Evolutionary conservation across 1,140 invertebrate genomes (phyloP), one percentile per base, ranked within the genome.

Genomic region (Drosophila paulistorum): DNA sequence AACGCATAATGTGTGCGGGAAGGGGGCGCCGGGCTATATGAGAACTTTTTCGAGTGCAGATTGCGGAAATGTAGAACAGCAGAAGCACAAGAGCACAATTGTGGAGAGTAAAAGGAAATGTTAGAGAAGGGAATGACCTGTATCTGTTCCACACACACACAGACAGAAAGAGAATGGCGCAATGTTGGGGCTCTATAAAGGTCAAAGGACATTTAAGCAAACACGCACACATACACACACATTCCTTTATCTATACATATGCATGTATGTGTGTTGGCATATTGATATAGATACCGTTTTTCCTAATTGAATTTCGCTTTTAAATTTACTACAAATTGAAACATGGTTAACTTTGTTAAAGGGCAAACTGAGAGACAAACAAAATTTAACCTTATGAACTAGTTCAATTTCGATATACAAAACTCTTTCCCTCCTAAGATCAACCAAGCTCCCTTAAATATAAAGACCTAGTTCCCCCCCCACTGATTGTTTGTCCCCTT

Each of bases 151-250:
- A 26, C 14, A 30, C 59, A 39, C 45, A 48, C 17, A 48, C 45
- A 39, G 5, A 48, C 17, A 9, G 14, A 17, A 14, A 57, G 55
- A 33, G 23, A 6, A 57, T 23, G 55, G 35, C 35, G 30, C 58
- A 11, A 41, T n/a, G 54, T 33, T 33, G 13, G 30, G 71, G 68
- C 67, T 79, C 62, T 76, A 83, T 83, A 89, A 79, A 82, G 79
- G 79, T 86, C 83, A 83, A 74, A 79, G 77, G 74, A 87, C 83
- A 82, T 81, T 82, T 68, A 58, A 68, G 65, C 37, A 42, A 33
- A 33, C 6, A 17, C 14, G 37, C 37, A 33, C 61, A 63, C 60
- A 60, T 11, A n/a, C 17, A 17, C 17, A 17, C 17, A 10, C 39
- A 68, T 68, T 76, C 54, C 65, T 42, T 62, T 23, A 51, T 51